Conservation (phyloP, 2,888 invertebrate genomes). For the Dicycla oo region DNA sequence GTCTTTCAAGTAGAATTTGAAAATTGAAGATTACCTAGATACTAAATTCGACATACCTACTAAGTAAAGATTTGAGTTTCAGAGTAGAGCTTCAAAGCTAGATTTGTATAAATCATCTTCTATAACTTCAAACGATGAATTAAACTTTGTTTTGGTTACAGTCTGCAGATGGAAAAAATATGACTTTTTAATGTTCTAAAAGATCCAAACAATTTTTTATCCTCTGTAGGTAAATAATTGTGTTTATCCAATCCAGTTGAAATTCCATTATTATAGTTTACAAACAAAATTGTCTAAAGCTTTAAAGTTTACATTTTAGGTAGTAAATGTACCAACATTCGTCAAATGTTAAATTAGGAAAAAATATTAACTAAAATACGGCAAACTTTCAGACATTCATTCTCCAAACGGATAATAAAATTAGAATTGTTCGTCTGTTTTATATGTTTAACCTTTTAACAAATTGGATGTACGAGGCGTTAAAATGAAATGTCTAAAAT, state of each 20-base stretch:
- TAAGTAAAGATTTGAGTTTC: not conserved
- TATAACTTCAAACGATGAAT: not conserved
- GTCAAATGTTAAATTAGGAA: not conserved
- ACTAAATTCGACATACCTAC: not conserved
- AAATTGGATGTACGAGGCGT: constrained; percentile 9
- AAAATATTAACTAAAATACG: not conserved
- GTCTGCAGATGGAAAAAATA: not conserved
- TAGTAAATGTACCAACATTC: not conserved
- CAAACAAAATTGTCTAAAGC: not conserved
- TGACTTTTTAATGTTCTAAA: not conserved
- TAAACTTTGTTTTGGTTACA: not conserved
- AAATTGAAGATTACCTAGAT: constrained; percentile 11
- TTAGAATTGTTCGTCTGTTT: constrained; percentile 13
- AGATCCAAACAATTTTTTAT: not conserved
- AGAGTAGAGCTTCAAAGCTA: not conserved
- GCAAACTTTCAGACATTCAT: not conserved
- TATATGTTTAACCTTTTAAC: constrained; percentile 12
- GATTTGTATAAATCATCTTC: too few species aligned
- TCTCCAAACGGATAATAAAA: constrained; percentile 9
- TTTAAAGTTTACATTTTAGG: not conserved
- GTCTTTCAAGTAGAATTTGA: not conserved
- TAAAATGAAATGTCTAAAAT: constrained; percentile 20
- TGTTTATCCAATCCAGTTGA: not conserved
- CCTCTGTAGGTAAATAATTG: not conserved
- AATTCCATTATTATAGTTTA: not conserved